These are phyloP conservation scores for Drosophila fungiperda DNA, from an alignment of 2,888 invertebrate genomes.

Conservation along the genomic window DNA sequence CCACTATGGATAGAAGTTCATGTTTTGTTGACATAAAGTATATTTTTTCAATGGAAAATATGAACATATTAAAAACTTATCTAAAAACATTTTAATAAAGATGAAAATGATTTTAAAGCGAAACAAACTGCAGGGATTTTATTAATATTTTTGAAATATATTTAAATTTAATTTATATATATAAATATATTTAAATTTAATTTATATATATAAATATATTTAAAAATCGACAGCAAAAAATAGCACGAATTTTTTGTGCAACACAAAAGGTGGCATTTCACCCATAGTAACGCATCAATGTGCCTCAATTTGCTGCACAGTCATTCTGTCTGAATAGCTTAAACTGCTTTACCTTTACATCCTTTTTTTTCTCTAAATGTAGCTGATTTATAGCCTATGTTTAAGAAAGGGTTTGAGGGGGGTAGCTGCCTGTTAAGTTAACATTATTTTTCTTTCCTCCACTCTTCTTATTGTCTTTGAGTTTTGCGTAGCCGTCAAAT, in stretches of 20 bases:
- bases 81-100: neutral
- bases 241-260: neutral
- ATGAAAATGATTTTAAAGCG: neutral
- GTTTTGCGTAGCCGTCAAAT: constrained; percentile 58
- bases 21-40: neutral
- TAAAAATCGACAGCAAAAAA: no score
- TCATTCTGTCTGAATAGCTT: constrained; percentile 18
- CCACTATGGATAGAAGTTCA: neutral
- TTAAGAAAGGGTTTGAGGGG: neutral
- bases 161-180: neutral
- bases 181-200: neutral
- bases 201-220: neutral
- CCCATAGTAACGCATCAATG: neutral
- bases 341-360: constrained; percentile 33
- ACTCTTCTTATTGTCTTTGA: neutral
- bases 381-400: constrained; percentile 64
- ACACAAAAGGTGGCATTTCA: neutral
- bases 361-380: constrained; percentile 54
- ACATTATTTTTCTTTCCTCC: constrained; percentile 15
- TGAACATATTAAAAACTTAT: neutral
- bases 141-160: neutral
- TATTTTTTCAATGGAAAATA: neutral
- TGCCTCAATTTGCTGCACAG: constrained; percentile 19
- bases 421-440: constrained; percentile 63
- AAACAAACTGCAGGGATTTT: neutral